Conservation (phyloP, 2,888 invertebrate species). For the Sericinus montela region DNA sequence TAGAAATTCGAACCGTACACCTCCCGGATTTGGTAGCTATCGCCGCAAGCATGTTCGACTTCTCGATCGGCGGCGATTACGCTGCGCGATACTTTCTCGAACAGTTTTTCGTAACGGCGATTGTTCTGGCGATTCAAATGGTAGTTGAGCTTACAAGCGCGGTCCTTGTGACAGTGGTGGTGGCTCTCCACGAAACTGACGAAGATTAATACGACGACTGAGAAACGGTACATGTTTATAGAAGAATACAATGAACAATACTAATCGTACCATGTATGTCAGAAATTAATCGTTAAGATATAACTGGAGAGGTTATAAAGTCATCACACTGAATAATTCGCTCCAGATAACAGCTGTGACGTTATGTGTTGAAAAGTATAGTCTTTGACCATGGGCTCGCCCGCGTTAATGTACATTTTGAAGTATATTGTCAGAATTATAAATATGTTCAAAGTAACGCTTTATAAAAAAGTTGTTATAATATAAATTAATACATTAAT, state of each 20-base stretch:
- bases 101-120: slow-evolving; percentile 7
- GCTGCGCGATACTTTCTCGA: slow-evolving; percentile 16
- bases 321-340: background rate
- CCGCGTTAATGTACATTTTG: too few species aligned
- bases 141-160: background rate
- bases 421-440: too few species aligned
- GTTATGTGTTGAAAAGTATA: background rate
- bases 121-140: slow-evolving; percentile 9
- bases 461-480: too few species aligned
- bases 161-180: slow-evolving; percentile 5
- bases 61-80: slow-evolving; percentile 18
- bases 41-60: slow-evolving; percentile 16
- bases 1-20: slow-evolving; percentile 6
- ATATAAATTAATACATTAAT: too few species aligned
- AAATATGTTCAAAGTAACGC: too few species aligned
- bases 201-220: slow-evolving; percentile 17
- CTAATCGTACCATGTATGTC: background rate
- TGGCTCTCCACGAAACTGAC: slow-evolving; percentile 20
- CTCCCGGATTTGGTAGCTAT: slow-evolving; percentile 2
- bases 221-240: background rate
- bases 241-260: too few species aligned
- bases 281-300: background rate
- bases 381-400: too few species aligned
- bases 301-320: background rate
- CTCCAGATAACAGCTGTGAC: background rate